phyloP scores from a whole-genome alignment of 2,113 vertebrate species.

The Mirounga angustirostris region DNA sequence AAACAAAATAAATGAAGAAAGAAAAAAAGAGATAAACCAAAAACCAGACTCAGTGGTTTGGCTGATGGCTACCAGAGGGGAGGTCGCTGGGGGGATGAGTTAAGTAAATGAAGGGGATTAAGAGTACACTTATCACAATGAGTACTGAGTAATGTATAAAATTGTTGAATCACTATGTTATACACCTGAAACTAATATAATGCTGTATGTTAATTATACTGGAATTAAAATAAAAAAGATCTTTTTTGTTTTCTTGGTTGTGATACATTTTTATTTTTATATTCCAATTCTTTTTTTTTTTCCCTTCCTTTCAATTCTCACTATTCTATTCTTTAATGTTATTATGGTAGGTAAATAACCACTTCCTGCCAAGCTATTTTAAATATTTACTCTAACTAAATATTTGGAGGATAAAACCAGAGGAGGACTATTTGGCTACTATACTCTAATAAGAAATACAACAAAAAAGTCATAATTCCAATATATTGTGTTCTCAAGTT shows the following conservation, averaged over 20 bases:
- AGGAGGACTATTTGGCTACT: constrained; percentile 55
- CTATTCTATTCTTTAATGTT: neutral
- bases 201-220: neutral
- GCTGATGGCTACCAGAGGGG: neutral
- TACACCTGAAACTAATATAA: neutral
- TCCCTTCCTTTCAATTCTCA: neutral
- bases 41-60: neutral
- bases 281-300: neutral
- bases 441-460: constrained; percentile 59
- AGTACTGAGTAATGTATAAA: neutral
- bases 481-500: constrained; percentile 81
- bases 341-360: neutral
- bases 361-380: neutral
- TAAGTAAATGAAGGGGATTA: neutral
- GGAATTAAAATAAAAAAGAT: neutral
- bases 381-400: constrained; percentile 7
- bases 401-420: neutral
- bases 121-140: neutral
- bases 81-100: neutral
- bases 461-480: constrained; percentile 75
- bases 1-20: neutral
- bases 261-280: constrained; percentile 42
- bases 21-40: neutral
- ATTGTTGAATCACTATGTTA: neutral
- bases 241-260: constrained; percentile 65